phyloP scores from a whole-genome alignment of 2,888 invertebrate species.

The Biston stratarius region DNA sequence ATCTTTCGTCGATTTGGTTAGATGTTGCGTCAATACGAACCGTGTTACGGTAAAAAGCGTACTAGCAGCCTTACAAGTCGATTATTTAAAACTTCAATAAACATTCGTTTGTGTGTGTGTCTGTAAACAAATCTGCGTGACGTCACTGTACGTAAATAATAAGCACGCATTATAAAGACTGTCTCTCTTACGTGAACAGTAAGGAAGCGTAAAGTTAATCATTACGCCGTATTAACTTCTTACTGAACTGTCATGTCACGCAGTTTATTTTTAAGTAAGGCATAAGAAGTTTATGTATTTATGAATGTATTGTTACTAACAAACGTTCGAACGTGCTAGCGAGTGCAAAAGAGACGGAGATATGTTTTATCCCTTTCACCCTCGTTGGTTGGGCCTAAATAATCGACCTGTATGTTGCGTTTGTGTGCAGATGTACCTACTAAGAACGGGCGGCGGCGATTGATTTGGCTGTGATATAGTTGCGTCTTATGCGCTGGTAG shows the following conservation, averaged over 20 bases:
- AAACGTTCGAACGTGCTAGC: too few relatives aligned
- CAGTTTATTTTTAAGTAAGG: too few relatives aligned
- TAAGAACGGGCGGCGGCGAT: conserved; percentile 64
- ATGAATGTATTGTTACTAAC: too few relatives aligned
- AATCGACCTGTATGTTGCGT: neutral
- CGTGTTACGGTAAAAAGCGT: neutral
- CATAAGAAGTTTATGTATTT: too few relatives aligned
- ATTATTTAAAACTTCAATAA: neutral
- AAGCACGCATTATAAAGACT: too few relatives aligned
- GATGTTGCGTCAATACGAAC: conserved; percentile 2
- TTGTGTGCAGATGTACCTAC: conserved; percentile 18
- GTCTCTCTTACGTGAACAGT: too few relatives aligned
- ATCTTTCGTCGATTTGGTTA: conserved; percentile 6
- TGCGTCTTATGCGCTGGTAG: conserved; percentile 47
- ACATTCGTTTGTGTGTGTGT: neutral
- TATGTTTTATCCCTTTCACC: neutral
- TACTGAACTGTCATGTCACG: too few relatives aligned
- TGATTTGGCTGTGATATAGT: conserved; percentile 78
- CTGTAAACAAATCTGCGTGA: neutral
- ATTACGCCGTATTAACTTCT: too few relatives aligned
- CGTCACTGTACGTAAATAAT: neutral
- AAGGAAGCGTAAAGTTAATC: too few relatives aligned
- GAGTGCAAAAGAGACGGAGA: neutral
- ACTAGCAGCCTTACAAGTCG: neutral
- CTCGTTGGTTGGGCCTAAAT: neutral